Evolutionary conservation across 2,113 vertebrate species (phyloP), one percentile per base, ranked within the genome.

Genomic region (Trematomus loennbergii): DNA sequence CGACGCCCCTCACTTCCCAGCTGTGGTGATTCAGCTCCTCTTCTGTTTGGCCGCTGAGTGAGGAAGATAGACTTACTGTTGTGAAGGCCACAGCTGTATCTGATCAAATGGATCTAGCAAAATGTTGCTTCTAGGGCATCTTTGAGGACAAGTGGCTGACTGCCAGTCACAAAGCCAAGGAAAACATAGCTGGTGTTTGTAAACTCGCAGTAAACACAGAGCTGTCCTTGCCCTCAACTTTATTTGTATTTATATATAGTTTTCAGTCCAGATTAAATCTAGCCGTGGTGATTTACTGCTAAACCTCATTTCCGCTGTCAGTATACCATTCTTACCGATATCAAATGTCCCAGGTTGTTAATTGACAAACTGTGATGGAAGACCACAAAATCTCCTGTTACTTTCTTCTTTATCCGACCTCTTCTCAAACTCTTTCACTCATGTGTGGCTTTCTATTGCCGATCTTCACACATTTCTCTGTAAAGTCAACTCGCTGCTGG

Each of bases 151-250:
- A 71, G 52, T 58, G 76, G 81, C 79, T 11, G 61, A 4, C 15
- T 60, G 83, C 87, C 88, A 88, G 59, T 57, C 33, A 65, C 73
- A 70, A 52, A 65, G 66, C 81, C 82, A 86, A 80, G 52, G 63
- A 79, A 87, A 88, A 84, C 85, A 73, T 16, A n/a, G 12, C 63
- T 22, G 25, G 63, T 88, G 88, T 90, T 89, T 89, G 85, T 93
- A 89, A 87, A 84, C 82, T 71, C 16, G 36, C 76, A 18, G 69
- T 70, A 76, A 91, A 92, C 78, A 89, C 49, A 45, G 18, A 76
- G 54, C 65, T 53, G 72, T 57, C 72, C 54, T 33, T 57, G 53
- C 65, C 86, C 82, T 82, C 45, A 17, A 90, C 63, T 72, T 29
- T 87, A 78, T 84, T 72, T 75, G 57, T 83, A 71, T 90, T 84